Base-by-base conservation (phyloP, 2,888 invertebrate genomes). In the Leptinotarsa peninsularis region DNA sequence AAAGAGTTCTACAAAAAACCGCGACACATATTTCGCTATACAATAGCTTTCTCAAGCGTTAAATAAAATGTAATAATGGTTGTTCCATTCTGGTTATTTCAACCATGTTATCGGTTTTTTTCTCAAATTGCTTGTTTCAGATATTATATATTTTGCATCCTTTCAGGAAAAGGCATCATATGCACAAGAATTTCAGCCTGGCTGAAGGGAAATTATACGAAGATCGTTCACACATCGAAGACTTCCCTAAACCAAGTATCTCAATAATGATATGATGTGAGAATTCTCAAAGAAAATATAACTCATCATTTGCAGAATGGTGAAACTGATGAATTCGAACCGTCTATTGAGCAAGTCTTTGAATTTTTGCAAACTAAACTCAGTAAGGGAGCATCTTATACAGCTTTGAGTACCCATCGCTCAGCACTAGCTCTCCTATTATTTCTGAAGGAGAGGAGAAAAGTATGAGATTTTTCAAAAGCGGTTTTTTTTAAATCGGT, bases 331-430 rank as follows among this genome's bases (percentile, higher is more conserved):
- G n/a, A 60, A 7, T 49, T 71, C 21, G 18, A 71, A 21, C 71
- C 71, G 3, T n/a, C 17, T 15, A 17, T 21, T 2, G 60, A 15
- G 4, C 18, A 49, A 23, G 15, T 66, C 2, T 43, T 71, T 4
- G 63, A 63, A 60, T 71, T 71, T 49, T 60, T 71, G 21, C 18
- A 71, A 63, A 17, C 14, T 49, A 60, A 71, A 71, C 60, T 71
- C 50, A 21, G 43, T 14, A 43, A 21, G n/a, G 52, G 63, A 3
- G 58, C 71, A 18, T 60, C 60, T 7, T 71, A 5, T 66, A 27
- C 56, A 33, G n/a, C 17, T 14, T 14, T 54, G 4, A 72, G 67
- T 50, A 52, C 72, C n/a, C 33, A 66, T 33, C 27, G 66, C 4
- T 72, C 66, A n/a, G 63, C 71, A 5, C 33, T 70, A 27, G 17